Conservation (phyloP, 2,797 vertebrate species). For the Holocentrus rufus region DNA sequence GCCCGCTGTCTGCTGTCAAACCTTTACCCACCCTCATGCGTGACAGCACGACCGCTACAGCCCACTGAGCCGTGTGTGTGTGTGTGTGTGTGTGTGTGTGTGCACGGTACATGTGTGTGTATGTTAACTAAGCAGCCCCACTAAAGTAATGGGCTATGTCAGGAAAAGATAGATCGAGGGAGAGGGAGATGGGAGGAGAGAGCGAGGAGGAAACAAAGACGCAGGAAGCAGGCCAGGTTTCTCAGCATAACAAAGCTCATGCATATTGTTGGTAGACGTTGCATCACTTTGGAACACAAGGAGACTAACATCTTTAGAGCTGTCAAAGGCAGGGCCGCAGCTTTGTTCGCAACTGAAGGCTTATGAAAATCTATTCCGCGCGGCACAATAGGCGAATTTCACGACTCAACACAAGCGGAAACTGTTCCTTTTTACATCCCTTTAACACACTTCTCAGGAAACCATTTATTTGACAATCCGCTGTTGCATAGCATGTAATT, state of each 20-base stretch:
- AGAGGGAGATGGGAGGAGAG: constrained; percentile 39
- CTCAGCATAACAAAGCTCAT: constrained; percentile 37
- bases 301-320: constrained; percentile 43
- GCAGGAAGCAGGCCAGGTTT: constrained; percentile 55
- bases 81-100: constrained; percentile 33
- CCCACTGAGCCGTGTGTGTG: constrained; percentile 53
- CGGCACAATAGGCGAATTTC: constrained; percentile 27
- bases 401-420: constrained; percentile 19
- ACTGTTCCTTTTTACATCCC: constrained; percentile 18
- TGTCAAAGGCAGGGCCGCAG: constrained; percentile 37
- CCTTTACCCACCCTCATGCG: constrained; percentile 46
- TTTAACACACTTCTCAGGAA: constrained; percentile 28
- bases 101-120: constrained; percentile 11
- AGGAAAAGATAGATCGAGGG: constrained; percentile 49
- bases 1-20: constrained; percentile 68
- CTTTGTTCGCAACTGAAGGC: constrained; percentile 44
- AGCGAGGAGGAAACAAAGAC: constrained; percentile 52
- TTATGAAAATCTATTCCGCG: constrained; percentile 32
- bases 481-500: constrained; percentile 22
- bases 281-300: constrained; percentile 52
- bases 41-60: constrained; percentile 33
- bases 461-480: constrained; percentile 26
- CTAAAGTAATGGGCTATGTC: constrained; percentile 67
- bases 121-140: constrained; percentile 30
- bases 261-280: constrained; percentile 56